phyloP scores from a whole-genome alignment of 2,797 vertebrate species.

The Phaenicophaeus curvirostris region DNA sequence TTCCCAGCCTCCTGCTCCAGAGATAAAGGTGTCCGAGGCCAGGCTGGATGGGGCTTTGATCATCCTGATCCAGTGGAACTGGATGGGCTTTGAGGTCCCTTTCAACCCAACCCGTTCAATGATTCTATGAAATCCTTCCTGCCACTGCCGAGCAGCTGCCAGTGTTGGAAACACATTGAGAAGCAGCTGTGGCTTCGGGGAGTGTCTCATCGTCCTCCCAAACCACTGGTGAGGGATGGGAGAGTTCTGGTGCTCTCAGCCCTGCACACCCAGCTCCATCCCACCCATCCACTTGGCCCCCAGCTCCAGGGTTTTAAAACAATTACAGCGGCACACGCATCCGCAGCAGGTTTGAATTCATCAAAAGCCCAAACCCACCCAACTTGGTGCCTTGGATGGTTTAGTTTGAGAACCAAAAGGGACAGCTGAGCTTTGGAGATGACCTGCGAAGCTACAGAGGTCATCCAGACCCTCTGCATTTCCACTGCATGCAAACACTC shows the following conservation, averaged over 20 bases:
- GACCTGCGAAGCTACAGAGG: neutral
- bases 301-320: neutral
- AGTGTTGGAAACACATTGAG: neutral
- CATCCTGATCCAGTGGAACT: no score
- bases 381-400: neutral
- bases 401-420: neutral
- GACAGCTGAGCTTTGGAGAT: constrained; percentile 1
- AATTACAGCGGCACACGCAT: neutral
- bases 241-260: neutral
- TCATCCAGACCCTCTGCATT: constrained; percentile 35
- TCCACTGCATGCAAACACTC: constrained; percentile 65
- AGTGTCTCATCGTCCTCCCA: neutral
- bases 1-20: neutral
- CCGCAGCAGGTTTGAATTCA: neutral
- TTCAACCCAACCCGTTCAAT: no score
- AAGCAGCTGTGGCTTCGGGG: rapidly evolving
- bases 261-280: neutral
- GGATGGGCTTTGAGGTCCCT: no score
- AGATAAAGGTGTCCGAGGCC: neutral
- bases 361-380: constrained; percentile 13
- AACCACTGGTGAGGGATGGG: neutral
- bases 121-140: neutral
- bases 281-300: neutral
- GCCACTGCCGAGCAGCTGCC: neutral
- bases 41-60: no score